A percentile compares a stretch with the other conserved stretches of the same genome.
Evolutionary conservation across 2,888 invertebrate genomes (phyloP).

Genomic region (Ommatoiulus sabulosus): DNA sequence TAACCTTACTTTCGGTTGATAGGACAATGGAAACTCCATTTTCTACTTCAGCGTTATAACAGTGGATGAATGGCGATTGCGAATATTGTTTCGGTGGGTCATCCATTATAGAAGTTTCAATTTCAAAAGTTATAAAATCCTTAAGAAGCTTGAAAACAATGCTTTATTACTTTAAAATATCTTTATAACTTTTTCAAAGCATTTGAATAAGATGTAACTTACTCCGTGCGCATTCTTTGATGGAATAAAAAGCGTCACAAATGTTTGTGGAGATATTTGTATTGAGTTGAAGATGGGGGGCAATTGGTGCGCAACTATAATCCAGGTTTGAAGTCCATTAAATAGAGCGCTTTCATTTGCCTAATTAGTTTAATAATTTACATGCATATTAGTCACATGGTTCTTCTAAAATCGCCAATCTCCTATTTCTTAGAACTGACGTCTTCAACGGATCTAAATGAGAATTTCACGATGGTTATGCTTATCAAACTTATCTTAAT

Average conservation of each 20-base stretch:
- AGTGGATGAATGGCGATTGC: not conserved
- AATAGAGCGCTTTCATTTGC: not conserved
- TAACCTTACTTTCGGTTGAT: not conserved
- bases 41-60: not conserved
- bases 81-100: not conserved
- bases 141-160: not conserved
- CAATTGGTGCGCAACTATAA: not conserved
- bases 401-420: too few relatives aligned
- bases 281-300: not conserved
- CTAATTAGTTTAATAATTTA: not conserved
- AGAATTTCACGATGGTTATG: too few relatives aligned
- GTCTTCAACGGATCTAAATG: too few relatives aligned
- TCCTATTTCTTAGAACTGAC: too few relatives aligned
- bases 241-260: conserved; percentile 35
- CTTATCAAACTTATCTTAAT: too few relatives aligned
- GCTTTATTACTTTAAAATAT: not conserved
- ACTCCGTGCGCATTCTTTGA: not conserved
- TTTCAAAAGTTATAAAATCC: not conserved
- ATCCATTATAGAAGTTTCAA: not conserved
- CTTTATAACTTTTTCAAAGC: not conserved
- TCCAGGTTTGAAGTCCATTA: conserved; percentile 14
- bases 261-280: not conserved
- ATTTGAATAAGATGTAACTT: not conserved
- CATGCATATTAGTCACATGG: too few relatives aligned
- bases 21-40: not conserved